Conservation (phyloP, 2,797 vertebrate genomes). For the Alosa sapidissima region DNA sequence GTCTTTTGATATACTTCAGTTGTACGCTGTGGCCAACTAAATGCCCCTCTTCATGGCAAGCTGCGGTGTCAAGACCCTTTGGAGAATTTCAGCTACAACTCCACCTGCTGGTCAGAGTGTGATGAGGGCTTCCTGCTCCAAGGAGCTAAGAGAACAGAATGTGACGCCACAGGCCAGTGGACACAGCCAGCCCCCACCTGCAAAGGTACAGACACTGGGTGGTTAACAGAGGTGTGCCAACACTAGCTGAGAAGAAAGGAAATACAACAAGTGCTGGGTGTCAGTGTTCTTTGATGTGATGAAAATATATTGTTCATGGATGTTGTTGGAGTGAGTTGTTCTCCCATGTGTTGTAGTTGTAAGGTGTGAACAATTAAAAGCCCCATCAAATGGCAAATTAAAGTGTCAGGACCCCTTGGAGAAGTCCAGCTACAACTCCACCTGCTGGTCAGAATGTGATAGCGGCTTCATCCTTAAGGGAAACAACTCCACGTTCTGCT, state of each 20-base stretch:
- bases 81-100: constrained; percentile 60
- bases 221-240: no score
- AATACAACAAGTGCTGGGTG: no score
- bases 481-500: constrained; percentile 57
- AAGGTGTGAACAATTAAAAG: constrained; percentile 18
- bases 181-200: constrained; percentile 70
- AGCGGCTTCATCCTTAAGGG: constrained; percentile 63
- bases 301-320: no score
- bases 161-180: constrained; percentile 72
- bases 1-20: constrained; percentile 27
- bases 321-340: not conserved
- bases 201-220: constrained; percentile 60
- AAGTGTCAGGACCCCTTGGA: constrained; percentile 38
- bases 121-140: constrained; percentile 67
- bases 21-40: constrained; percentile 27
- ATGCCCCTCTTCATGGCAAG: constrained; percentile 45
- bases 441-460: constrained; percentile 56
- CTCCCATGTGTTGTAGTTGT: constrained; percentile 29
- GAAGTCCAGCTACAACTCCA: constrained; percentile 64
- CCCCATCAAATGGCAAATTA: constrained; percentile 42
- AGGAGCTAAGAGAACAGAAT: constrained; percentile 62
- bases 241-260: no score
- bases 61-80: constrained; percentile 52
- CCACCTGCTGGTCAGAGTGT: constrained; percentile 74
- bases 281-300: no score